Base-by-base conservation (phyloP, 2,113 vertebrate species). In the Strigops habroptila region DNA sequence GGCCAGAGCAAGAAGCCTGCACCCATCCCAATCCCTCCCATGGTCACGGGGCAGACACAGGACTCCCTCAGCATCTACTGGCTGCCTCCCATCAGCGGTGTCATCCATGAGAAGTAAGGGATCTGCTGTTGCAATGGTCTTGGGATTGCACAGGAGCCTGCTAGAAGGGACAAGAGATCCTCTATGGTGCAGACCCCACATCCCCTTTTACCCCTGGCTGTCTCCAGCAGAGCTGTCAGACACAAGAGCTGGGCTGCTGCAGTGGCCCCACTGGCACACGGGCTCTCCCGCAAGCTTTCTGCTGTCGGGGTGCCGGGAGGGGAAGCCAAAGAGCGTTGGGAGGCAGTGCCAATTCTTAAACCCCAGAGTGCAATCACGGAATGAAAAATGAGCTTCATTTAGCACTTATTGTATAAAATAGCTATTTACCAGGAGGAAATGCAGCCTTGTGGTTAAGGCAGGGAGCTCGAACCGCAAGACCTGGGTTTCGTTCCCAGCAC, bases 61-160 rank as follows among this genome's bases (percentile, higher is more conserved):
- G 94, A 98, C 74, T 99, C 98, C 43, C 98, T 99, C 82, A 98
- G 98, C 23, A 97, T 99, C 89, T 98, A 99, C 60, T 99, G 99
- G 99, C 96, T 99, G 53, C 98, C 99, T 74, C 98, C 99, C 12
- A 94, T 99, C 51, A 99, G 98, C 5, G 98, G 99, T 3, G 93
- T 97, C 28, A 98, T 99, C 14, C 98, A 99, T 12, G 98, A 99
- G 97, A 99, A 99, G 99, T 99, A 97, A 98, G 95, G 37, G 24
- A 15, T 15, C 14, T 3, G 35, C 14, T 9, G 18, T 33, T 8
- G 11, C 1, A 0, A 0, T 0, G 55, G 5, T 9, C 18, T 9
- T 9, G 52, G 52, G 52, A 28, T 53, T 10, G 39, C 14, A 4
- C 7, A 1, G 71, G 23, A 65, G 33, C 53, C 63, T 43, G 28